Percentiles rank a stretch among this genome's conserved stretches.
Evolutionary conservation across 2,113 vertebrate species (phyloP).

Genomic region (Myotis yumanensis): DNA sequence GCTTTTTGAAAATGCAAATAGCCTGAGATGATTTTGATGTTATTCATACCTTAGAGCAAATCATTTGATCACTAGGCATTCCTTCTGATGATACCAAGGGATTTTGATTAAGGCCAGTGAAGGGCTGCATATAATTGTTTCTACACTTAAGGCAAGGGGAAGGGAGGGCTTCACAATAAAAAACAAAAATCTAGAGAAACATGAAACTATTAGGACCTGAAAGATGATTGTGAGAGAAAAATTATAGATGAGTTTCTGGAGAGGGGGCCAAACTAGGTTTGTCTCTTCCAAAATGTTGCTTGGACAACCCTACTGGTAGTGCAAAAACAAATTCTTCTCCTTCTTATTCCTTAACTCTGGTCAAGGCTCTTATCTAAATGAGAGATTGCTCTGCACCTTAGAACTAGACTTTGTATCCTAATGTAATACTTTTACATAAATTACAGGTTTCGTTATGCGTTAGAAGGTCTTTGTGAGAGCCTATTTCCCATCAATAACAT

Average conservation of each 20-base stretch:
- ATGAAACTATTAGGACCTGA: background rate
- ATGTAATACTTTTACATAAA: background rate
- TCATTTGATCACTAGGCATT: background rate
- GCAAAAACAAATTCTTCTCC: background rate
- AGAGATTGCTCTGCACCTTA: background rate
- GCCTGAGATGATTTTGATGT: background rate
- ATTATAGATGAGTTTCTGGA: background rate
- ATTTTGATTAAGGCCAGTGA: background rate
- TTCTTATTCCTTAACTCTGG: background rate
- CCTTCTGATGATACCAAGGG: background rate
- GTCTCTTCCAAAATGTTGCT: background rate
- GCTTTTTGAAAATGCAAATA: constrained; percentile 33
- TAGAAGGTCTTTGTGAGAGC: background rate
- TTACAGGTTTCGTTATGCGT: background rate
- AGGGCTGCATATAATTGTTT: background rate
- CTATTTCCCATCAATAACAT: background rate
- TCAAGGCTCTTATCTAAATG: background rate
- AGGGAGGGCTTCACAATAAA: background rate
- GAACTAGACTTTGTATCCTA: background rate
- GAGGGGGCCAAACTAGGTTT: background rate
- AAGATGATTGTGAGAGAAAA: background rate
- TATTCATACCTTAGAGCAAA: background rate
- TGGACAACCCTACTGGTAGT: background rate
- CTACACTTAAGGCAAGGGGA: background rate
- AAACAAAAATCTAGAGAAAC: background rate